Base-by-base conservation (phyloP, 1,140 invertebrate species). In the Euschistus heros region DNA sequence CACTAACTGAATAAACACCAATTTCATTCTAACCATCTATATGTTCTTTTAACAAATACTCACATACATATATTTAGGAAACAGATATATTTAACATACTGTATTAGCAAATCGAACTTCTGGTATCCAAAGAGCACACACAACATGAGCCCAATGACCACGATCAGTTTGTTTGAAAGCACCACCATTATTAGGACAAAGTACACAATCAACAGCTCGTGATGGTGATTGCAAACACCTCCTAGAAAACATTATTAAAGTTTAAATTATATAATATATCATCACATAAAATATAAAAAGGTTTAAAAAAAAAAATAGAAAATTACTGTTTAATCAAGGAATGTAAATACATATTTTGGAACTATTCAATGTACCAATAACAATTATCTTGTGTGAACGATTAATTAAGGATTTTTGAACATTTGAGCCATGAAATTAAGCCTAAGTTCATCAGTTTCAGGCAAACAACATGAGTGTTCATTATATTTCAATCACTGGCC, bases 121-220 rank as follows among this genome's bases (percentile, higher is more conserved):
- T 4, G 96, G 97, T 73, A 99, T 97, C 95, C 96, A 99, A 6
- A 99, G 78, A 2, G 95, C 96, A 78, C 97, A 99, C 1, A 98
- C 92, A 4, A 99, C 95, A 78, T 99, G 97, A 22, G 94, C 95
- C 97, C 97, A 99, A 5, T 89, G 86, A 0, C 90, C 86, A 76
- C 92, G 84, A 76, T 97, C 94, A 0, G 96, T 98, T 78, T 98
- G 95, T 77, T 99, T 99, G 70, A 99, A 98, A 52, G 97, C 97
- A 64, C 97, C 97, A 62, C 94, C 94, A 72, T 93, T 91, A 75
- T 98, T 98, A 0, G 97, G 96, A 79, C 97, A 99, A 6, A 99
- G 79, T 26, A 92, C 92, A 80, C 97, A 99, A 74, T 97, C 92
- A 0, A 98, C 95, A 13, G 94, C 88, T 65, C 92, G 78, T 2